Conservation (phyloP, 2,113 vertebrate genomes). For the Lagopus leucura region DNA sequence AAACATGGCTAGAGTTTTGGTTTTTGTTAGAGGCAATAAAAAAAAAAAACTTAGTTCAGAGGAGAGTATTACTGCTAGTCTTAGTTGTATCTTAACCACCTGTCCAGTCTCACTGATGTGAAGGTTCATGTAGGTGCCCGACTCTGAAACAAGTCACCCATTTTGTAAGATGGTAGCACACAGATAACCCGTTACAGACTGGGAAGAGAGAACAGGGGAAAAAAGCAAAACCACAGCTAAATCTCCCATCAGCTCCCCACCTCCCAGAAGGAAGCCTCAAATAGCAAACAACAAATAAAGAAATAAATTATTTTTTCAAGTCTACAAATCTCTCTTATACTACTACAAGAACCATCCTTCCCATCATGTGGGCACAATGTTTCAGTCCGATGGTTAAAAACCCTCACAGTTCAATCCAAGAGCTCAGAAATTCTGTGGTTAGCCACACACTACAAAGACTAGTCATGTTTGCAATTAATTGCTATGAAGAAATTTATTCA, state of each 20-base stretch:
- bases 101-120: background rate
- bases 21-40: background rate
- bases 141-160: background rate
- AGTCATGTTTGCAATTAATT: background rate
- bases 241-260: accelerated
- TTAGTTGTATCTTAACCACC: background rate
- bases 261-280: background rate
- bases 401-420: background rate
- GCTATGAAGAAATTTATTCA: background rate
- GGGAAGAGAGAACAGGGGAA: background rate
- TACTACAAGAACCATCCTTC: background rate
- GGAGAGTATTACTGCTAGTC: background rate
- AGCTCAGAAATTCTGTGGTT: accelerated
- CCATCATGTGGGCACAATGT: background rate
- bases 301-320: background rate
- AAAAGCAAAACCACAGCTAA: background rate
- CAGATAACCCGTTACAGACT: background rate
- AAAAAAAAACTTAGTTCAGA: background rate
- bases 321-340: background rate
- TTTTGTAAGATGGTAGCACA: background rate
- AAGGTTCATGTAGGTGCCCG: background rate
- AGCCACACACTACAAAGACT: background rate
- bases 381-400: background rate
- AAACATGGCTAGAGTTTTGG: background rate
- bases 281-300: background rate